Conservation (phyloP, 2,797 vertebrate species). For the Hyperoplus immaculatus region DNA sequence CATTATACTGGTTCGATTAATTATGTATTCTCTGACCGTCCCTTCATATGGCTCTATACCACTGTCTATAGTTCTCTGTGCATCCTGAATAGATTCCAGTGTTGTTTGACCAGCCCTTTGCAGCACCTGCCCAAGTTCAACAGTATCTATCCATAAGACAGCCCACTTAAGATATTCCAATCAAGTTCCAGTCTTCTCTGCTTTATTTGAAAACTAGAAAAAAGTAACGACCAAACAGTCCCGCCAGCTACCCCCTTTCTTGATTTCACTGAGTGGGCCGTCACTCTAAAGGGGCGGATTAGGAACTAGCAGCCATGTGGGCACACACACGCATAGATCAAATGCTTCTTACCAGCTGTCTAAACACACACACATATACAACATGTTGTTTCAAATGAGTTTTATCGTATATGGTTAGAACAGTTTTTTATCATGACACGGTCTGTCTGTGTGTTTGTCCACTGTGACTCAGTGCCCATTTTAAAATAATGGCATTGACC, state of each 20-base stretch:
- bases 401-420: slow-evolving; percentile 30
- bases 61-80: not conserved
- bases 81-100: slow-evolving; percentile 1
- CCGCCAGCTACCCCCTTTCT: slow-evolving; percentile 48
- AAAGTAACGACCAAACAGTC: slow-evolving; percentile 37
- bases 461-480: slow-evolving; percentile 56
- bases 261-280: slow-evolving; percentile 56
- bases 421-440: slow-evolving; percentile 25
- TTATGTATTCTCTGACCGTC: slow-evolving; percentile 6
- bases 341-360: slow-evolving; percentile 44
- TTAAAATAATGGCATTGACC: slow-evolving; percentile 57
- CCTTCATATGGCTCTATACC: not conserved
- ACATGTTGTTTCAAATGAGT: slow-evolving; percentile 7
- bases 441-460: slow-evolving; percentile 28
- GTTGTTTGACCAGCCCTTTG: slow-evolving; percentile 13
- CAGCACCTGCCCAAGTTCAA: slow-evolving; percentile 31
- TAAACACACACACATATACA: slow-evolving; percentile 30
- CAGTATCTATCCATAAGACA: slow-evolving; percentile 14
- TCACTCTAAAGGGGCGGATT: slow-evolving; percentile 69
- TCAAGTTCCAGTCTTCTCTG: slow-evolving; percentile 28
- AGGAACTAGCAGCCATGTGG: slow-evolving; percentile 39
- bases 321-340: not conserved
- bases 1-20: slow-evolving; percentile 2
- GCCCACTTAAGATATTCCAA: slow-evolving; percentile 15
- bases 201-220: slow-evolving; percentile 27